A percentile compares a stretch with the other conserved stretches of the same genome.
These are phyloP conservation scores for Gryon sp. DNA, from an alignment of 1,140 invertebrate species.

Conservation along the genomic window DNA sequence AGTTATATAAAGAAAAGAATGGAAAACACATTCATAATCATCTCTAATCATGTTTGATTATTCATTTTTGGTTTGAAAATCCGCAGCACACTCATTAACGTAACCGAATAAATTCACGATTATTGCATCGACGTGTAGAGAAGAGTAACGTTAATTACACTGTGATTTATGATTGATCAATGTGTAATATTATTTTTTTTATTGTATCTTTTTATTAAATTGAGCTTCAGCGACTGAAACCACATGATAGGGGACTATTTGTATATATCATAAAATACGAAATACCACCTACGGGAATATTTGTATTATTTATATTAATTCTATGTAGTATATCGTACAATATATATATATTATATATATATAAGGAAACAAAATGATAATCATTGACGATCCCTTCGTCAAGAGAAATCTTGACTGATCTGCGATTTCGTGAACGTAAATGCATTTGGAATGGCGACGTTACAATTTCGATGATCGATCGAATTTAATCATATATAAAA, in stretches of 20 bases:
- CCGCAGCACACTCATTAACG: too few species aligned
- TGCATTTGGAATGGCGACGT: constrained; percentile 57
- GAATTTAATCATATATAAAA: constrained; percentile 2
- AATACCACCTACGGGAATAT: constrained; percentile 39
- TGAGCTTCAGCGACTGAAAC: constrained; percentile 43
- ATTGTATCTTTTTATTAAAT: constrained; percentile 16
- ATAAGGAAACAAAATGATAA: constrained; percentile 38
- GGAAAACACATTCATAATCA: too few species aligned
- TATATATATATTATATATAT: too few species aligned
- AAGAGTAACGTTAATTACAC: constrained; percentile 11
- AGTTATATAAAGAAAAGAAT: too few species aligned
- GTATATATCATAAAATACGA: constrained; percentile 30
- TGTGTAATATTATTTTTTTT: neutral
- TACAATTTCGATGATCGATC: constrained; percentile 30
- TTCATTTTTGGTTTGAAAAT: too few species aligned
- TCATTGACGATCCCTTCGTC: constrained; percentile 27
- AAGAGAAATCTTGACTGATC: neutral
- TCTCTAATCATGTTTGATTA: too few species aligned
- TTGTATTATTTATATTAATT: constrained; percentile 35
- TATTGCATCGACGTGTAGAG: constrained; percentile 27
- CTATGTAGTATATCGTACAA: constrained; percentile 45
- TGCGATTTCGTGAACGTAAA: constrained; percentile 25
- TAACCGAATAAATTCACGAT: neutral
- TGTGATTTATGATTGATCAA: constrained; percentile 19
- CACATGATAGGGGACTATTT: constrained; percentile 19